A percentile compares a stretch with the other conserved stretches of the same genome.
phyloP scores from a whole-genome alignment of 2,888 invertebrate species.

The Heliconius ethilla region DNA sequence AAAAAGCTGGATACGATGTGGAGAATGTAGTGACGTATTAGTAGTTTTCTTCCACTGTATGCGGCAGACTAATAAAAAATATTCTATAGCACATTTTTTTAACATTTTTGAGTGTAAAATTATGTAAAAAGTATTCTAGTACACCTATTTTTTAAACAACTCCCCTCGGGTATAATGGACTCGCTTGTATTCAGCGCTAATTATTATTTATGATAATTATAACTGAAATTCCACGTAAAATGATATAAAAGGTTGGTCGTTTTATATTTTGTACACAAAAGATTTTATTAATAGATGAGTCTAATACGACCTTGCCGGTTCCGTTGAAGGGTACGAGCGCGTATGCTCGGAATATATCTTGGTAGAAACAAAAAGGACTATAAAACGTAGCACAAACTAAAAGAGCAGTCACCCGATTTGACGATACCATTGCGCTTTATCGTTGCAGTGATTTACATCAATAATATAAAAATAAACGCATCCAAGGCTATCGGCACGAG shows the following conservation, averaged over 20 bases:
- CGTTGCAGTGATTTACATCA: conserved; percentile 30
- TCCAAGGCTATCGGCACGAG: conserved; percentile 43
- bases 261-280: conserved; percentile 16
- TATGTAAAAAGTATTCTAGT: conserved; percentile 6
- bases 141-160: conserved; percentile 23
- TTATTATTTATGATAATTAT: conserved; percentile 41
- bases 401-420: conserved; percentile 13
- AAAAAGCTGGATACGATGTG: too few relatives aligned
- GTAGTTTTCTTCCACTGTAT: too few relatives aligned
- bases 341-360: conserved; percentile 6
- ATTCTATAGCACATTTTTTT: not conserved
- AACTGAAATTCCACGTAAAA: conserved; percentile 28
- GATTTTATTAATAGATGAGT: conserved; percentile 24
- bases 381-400: not conserved
- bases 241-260: conserved; percentile 11
- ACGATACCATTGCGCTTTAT: conserved; percentile 20
- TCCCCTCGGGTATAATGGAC: conserved; percentile 20
- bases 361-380: conserved; percentile 14
- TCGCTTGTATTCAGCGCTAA: conserved; percentile 31
- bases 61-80: not conserved
- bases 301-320: conserved; percentile 24
- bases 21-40: too few relatives aligned
- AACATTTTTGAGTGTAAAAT: conserved; percentile 7
- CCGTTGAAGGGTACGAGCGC: conserved; percentile 19
- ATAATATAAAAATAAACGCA: conserved; percentile 36